Conservation (phyloP, 35 echinoderm and acorn worm species). For the Heliocidaris erythrogramma region DNA sequence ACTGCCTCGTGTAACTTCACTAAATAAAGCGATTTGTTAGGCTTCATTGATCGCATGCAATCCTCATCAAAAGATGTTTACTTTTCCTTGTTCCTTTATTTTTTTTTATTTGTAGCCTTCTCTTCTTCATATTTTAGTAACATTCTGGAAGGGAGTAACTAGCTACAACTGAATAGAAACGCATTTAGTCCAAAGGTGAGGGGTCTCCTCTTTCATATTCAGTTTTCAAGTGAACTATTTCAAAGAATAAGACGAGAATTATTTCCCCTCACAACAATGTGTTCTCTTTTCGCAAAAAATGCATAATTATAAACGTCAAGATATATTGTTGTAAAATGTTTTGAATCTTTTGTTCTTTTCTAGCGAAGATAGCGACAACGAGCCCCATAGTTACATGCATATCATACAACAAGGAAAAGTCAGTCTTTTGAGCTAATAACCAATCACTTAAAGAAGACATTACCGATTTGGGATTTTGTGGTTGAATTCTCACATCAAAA, state of each 20-base stretch:
- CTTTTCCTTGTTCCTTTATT: neutral
- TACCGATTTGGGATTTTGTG: neutral
- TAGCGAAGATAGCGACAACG: too few relatives aligned
- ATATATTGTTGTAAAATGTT: too few relatives aligned
- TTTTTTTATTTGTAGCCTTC: neutral
- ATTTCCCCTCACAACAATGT: too few relatives aligned
- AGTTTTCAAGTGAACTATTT: too few relatives aligned
- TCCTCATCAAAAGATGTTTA: neutral
- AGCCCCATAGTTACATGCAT: too few relatives aligned
- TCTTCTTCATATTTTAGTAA: neutral
- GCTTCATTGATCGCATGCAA: neutral
- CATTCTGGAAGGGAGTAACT: neutral
- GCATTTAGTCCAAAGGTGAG: neutral
- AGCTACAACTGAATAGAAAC: neutral
- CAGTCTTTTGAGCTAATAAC: neutral
- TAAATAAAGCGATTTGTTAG: slow-evolving; percentile 34
- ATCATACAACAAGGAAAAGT: too few relatives aligned
- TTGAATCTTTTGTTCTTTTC: too few relatives aligned
- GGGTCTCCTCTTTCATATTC: too few relatives aligned
- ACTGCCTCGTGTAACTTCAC: neutral
- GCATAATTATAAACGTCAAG: too few relatives aligned
- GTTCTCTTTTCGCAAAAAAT: too few relatives aligned
- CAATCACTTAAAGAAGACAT: neutral
- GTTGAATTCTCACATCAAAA: neutral
- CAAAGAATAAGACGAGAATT: too few relatives aligned